Conservation (phyloP, 2,797 vertebrate species). For the Tokudaia tokunoshimensis region DNA sequence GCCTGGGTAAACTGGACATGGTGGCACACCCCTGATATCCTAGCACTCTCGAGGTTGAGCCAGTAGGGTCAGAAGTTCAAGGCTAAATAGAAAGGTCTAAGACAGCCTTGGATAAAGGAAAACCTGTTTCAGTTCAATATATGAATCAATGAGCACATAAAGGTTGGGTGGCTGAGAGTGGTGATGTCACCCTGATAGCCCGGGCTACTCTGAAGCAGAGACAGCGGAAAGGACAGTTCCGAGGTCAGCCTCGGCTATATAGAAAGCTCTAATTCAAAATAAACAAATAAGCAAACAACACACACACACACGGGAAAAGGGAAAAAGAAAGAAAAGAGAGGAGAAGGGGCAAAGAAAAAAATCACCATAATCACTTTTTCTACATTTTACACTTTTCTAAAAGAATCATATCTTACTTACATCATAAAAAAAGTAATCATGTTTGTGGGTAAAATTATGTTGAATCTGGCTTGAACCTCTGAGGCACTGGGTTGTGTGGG, state of each 20-base stretch:
- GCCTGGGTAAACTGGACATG: not conserved
- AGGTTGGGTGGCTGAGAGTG: not conserved
- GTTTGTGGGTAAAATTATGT: not conserved
- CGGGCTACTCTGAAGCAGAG: not conserved
- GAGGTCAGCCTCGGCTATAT: not conserved
- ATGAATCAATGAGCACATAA: not conserved
- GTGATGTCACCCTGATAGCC: not conserved
- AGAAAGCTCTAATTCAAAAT: not conserved
- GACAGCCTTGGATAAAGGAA: not conserved
- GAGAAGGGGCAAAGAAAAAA: not conserved
- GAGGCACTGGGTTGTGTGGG: not conserved
- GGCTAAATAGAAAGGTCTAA: not conserved
- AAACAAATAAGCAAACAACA: not conserved
- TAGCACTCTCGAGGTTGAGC: not conserved
- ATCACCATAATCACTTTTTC: not conserved
- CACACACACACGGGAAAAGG: not conserved
- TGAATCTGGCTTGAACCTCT: not conserved
- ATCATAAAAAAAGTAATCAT: conserved; percentile 2
- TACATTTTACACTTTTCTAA: conserved; percentile 41
- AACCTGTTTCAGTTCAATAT: not conserved
- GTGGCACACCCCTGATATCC: not conserved
- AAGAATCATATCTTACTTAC: conserved; percentile 36
- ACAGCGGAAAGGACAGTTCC: not conserved
- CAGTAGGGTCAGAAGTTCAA: not conserved
- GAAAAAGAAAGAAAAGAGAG: not conserved